Base-by-base conservation (phyloP, 2,888 invertebrate species). In the Neuroscelio doddi region DNA sequence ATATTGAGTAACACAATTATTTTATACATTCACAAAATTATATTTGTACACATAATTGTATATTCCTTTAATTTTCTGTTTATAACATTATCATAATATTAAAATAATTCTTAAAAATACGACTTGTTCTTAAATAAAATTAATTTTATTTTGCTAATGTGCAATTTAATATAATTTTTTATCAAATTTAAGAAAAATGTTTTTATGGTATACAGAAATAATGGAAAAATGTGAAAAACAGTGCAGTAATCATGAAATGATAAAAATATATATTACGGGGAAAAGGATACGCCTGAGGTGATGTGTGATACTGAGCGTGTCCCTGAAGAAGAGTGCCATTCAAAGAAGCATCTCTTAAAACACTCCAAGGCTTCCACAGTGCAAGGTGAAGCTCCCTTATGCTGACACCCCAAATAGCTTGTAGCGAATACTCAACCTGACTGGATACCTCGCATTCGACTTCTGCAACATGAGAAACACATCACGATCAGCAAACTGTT, bases 371-470 rank as follows among this genome's bases (percentile, higher is more conserved):
- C 50, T 90, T 88, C 92, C 93, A 93, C 34, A 93, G 86, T 51
- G 92, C 92, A 74, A 90, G 87, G 80, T 93, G 93, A 57, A 93
- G 86, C 79, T 92, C 91, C 68, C 91, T 86, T 64, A 93, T 92
- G 26, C 92, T 92, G 41, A 92, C 92, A 2, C 92, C 93, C 93
- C 93, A 93, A 86, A 91, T 92, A 70, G 90, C 90, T 72, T 91
- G 90, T 67, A 91, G 86, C 81, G 90, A 90, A 83, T 92, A 93
- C 58, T 90, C 88, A 53, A 92, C 92, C 80, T 92, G 92, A 71
- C 93, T 93, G 15, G 92, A 92, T 47, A 92, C 88, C 71, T 88
- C 88, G 86, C 91, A 92, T 79, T 90, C 90, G 41, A 93, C 89
- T 81, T 91, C 93, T 93, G 88, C 9, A 88, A 87, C 61, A 70